Conservation (phyloP, 1,140 invertebrate genomes). For the Chrysoperla carnea region DNA sequence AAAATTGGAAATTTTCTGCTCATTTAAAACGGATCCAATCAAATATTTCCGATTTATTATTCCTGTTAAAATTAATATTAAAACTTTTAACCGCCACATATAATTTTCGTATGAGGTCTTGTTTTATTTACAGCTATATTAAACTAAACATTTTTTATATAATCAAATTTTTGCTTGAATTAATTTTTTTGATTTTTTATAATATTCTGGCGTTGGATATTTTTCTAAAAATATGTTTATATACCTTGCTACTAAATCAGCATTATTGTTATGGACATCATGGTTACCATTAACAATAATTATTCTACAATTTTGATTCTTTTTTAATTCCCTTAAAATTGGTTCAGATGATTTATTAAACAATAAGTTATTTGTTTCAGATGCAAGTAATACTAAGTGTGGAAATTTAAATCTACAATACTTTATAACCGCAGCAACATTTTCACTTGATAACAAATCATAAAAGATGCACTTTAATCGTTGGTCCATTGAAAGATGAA, state of each 20-base stretch:
- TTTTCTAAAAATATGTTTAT: too few relatives aligned
- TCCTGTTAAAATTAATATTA: too few relatives aligned
- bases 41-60: too few relatives aligned
- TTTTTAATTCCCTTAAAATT: conserved; percentile 6
- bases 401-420: conserved; percentile 13
- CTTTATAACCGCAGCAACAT: conserved; percentile 16
- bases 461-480: conserved; percentile 10
- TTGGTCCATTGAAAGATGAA: conserved; percentile 14
- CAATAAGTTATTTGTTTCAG: background rate
- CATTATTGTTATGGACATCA: conserved; percentile 41
- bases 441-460: conserved; percentile 7
- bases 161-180: too few relatives aligned
- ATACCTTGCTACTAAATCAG: conserved; percentile 24
- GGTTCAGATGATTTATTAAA: background rate
- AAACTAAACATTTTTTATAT: too few relatives aligned
- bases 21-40: too few relatives aligned
- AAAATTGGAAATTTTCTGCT: too few relatives aligned
- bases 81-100: too few relatives aligned
- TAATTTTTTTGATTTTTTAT: too few relatives aligned
- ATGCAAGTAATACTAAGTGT: conserved; percentile 17
- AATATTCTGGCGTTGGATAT: too few relatives aligned
- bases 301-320: conserved; percentile 13
- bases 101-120: too few relatives aligned
- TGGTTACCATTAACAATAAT: conserved; percentile 35
- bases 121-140: too few relatives aligned